Evolutionary conservation across 2,888 invertebrate genomes (phyloP).

Genomic region (Hymenopus coronatus): DNA sequence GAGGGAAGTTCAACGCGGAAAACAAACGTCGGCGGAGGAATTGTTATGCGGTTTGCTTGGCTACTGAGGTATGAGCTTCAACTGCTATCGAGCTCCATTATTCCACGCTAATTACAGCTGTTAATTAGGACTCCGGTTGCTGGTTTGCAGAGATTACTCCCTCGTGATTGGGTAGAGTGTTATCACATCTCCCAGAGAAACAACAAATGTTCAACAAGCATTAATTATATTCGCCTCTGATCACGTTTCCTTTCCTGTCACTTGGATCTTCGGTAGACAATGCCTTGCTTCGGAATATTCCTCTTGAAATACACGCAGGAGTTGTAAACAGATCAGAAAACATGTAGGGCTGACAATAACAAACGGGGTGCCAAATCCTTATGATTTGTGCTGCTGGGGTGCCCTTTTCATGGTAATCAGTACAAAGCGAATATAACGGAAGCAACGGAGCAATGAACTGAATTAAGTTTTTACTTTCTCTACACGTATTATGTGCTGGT

Average conservation of each 20-base stretch:
- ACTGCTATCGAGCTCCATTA: not conserved
- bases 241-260: not conserved
- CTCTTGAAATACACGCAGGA: too few relatives aligned
- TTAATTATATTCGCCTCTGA: not conserved
- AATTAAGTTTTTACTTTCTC: too few relatives aligned
- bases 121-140: not conserved
- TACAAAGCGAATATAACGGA: too few relatives aligned
- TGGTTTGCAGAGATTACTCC: not conserved
- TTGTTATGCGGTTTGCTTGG: not conserved
- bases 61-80: not conserved
- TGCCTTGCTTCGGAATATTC: not conserved
- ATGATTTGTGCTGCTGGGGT: too few relatives aligned
- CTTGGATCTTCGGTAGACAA: not conserved
- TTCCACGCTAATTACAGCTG: not conserved
- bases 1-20: not conserved
- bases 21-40: not conserved
- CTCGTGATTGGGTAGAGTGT: not conserved
- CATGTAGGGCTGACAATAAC: too few relatives aligned
- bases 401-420: too few relatives aligned
- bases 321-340: too few relatives aligned
- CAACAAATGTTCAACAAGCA: not conserved
- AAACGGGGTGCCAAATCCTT: too few relatives aligned
- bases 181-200: not conserved
- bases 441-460: too few relatives aligned
- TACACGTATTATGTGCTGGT: too few relatives aligned